These are phyloP conservation scores for Busseola fusca DNA, from an alignment of 2,888 invertebrate genomes.

Conservation along the genomic window DNA sequence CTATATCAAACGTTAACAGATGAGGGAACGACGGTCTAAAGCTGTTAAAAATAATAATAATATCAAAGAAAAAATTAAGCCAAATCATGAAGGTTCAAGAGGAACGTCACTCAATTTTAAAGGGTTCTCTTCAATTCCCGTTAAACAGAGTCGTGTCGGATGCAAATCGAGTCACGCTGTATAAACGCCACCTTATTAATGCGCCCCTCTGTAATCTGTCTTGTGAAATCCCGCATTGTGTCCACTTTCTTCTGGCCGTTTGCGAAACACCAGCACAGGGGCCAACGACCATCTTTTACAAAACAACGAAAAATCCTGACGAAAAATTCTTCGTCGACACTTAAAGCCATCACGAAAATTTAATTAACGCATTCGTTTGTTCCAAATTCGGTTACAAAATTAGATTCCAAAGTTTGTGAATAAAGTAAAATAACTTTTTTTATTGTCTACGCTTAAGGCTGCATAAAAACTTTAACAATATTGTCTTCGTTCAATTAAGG, in stretches of 20 bases:
- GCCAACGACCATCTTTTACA: constrained; percentile 46
- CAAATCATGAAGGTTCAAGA: not conserved
- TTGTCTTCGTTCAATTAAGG: constrained; percentile 86
- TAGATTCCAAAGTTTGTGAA: constrained; percentile 47
- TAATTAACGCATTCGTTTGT: constrained; percentile 46
- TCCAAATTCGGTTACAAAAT: constrained; percentile 39
- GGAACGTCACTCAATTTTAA: not conserved
- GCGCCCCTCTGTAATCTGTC: constrained; percentile 85
- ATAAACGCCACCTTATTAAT: constrained; percentile 82
- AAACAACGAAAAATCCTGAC: constrained; percentile 61
- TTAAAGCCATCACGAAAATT: constrained; percentile 47
- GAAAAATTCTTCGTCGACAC: constrained; percentile 56
- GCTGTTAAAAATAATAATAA: constrained; percentile 1
- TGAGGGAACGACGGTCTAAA: not conserved
- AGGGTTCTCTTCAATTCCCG: not conserved
- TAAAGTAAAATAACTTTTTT: constrained; percentile 53
- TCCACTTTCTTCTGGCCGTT: constrained; percentile 80
- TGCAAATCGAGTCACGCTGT: constrained; percentile 62
- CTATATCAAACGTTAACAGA: constrained; percentile 8
- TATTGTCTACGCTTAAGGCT: constrained; percentile 61
- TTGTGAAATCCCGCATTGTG: constrained; percentile 85
- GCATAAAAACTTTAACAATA: constrained; percentile 82
- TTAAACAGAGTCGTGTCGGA: constrained; percentile 42
- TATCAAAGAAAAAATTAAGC: not conserved
- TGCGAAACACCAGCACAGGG: constrained; percentile 67